Evolutionary conservation across 23 tunicate genomes (phyloP), one percentile per base, ranked within the genome.

Genomic region (Diplosoma virens): DNA sequence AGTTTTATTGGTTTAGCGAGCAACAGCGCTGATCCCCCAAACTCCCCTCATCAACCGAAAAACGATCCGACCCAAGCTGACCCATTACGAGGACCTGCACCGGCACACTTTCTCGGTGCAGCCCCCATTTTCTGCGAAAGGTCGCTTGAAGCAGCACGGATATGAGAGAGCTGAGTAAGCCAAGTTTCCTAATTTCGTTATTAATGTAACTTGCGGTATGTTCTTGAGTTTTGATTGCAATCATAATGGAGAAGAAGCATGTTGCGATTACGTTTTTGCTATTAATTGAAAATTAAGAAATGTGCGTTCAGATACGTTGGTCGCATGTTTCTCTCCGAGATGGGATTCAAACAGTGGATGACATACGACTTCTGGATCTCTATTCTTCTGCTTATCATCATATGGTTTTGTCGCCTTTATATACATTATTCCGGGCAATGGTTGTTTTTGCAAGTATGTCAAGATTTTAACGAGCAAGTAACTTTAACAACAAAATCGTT

Each of bases 361-460:
- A 86, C 93, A 0, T 50, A 52, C 3, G 98, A 83, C 14, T 93
- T 93, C 71, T 93, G 94, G 94, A 63, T 75, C 26, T 67, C 82
- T n/a, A 74, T 93, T 21, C 67, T 93, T n/a, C 77, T 93, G 17
- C 65, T 93, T 37, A 77, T 83, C 0, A 48, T 93, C 52, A 25
- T 93, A 17, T 93, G 93, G 93, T 93, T 93, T 48, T 81, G 79
- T 25, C 87, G 98, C 36, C 60, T 93, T 37, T 93, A 93, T 46
- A 69, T 93, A 61, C 98, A 93, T 34, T 93, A 93, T 61, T 86
- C 85, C 37, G 98, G 98, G 9, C 98, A 93, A 53, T 93, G 98
- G 98, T 53, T 87, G 65, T 79, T 86, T 65, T 50, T 93, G 1
- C 93, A 93, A 77, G 92, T 86, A n/a, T 14, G n/a, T n/a, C n/a